Percentiles rank a stretch among this genome's conserved stretches.
Conservation (phyloP, 1,140 invertebrate genomes). For the Drosophila arawakana region DNA sequence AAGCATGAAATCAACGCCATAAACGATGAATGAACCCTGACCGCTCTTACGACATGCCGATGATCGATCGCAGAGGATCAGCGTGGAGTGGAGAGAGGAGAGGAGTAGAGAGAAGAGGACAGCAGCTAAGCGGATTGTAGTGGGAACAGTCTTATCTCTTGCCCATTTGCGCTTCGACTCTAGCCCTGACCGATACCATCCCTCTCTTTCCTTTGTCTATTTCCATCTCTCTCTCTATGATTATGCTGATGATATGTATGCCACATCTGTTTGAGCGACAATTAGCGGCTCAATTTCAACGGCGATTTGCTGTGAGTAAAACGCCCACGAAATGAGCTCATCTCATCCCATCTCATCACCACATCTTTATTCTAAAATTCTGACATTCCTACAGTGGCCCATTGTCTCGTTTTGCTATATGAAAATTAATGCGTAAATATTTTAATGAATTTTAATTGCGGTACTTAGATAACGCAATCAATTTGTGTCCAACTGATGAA, state of each 20-base stretch:
- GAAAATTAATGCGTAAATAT: conserved; percentile 53
- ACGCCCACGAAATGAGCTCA: conserved; percentile 55
- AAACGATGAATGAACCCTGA: conserved; percentile 43
- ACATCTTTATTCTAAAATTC: not conserved
- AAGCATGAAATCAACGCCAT: conserved; percentile 29
- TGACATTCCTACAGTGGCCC: conserved; percentile 12
- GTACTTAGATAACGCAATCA: conserved; percentile 67
- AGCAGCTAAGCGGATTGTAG: too few species aligned
- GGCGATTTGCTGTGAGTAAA: conserved; percentile 1
- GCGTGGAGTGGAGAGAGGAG: not conserved
- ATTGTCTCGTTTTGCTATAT: conserved; percentile 5
- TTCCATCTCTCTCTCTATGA: not conserved
- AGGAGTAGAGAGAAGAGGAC: too few species aligned
- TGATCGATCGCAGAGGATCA: conserved; percentile 10
- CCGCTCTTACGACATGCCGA: conserved; percentile 37
- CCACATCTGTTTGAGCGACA: conserved; percentile 31
- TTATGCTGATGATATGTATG: conserved; percentile 36
- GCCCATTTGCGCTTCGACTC: not conserved
- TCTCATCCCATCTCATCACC: not conserved
- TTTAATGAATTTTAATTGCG: conserved; percentile 78
- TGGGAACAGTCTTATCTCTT: conserved; percentile 23
- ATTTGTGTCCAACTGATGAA: conserved; percentile 56
- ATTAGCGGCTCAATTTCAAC: conserved; percentile 39
- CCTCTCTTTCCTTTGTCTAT: not conserved
- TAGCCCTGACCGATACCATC: conserved; percentile 55